These are phyloP conservation scores for Pocota personata DNA, from an alignment of 2,888 invertebrate genomes.

Conservation along the genomic window DNA sequence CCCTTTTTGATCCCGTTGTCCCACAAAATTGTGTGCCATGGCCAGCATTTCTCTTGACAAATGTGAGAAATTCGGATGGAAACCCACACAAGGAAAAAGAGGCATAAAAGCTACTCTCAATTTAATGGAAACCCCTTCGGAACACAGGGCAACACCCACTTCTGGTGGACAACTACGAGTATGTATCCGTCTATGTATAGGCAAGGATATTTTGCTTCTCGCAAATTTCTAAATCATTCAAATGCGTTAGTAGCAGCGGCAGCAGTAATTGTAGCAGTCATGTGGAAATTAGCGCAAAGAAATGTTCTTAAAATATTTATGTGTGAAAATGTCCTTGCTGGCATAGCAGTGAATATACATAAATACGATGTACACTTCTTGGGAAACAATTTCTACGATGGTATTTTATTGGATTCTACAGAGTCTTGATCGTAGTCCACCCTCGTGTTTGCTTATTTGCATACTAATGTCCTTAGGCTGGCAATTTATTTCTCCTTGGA, in stretches of 20 bases:
- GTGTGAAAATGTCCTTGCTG: conserved; percentile 40
- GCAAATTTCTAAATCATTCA: conserved; percentile 48
- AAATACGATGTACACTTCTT: too few species aligned
- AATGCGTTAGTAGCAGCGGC: conserved; percentile 8
- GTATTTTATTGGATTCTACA: conserved; percentile 5
- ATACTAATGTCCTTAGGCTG: conserved; percentile 51
- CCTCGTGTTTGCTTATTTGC: conserved; percentile 26
- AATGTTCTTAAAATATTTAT: conserved; percentile 44
- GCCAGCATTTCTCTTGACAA: conserved; percentile 45
- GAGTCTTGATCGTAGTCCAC: not conserved
- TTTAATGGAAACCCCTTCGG: not conserved
- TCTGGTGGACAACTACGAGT: too few species aligned
- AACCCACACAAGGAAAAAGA: not conserved
- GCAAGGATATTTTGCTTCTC: not conserved
- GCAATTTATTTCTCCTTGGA: conserved; percentile 58
- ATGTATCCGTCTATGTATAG: too few species aligned
- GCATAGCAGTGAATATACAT: not conserved
- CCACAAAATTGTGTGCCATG: conserved; percentile 37
- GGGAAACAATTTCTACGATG: not conserved
- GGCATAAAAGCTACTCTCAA: not conserved
- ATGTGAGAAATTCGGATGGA: conserved; percentile 45
- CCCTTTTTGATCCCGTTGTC: conserved; percentile 33
- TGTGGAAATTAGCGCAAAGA: conserved; percentile 43
- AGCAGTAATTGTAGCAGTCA: conserved; percentile 8
- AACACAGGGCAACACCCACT: too few species aligned